phyloP scores from a whole-genome alignment of 2,797 vertebrate species.

The Notolabrus celidotus region DNA sequence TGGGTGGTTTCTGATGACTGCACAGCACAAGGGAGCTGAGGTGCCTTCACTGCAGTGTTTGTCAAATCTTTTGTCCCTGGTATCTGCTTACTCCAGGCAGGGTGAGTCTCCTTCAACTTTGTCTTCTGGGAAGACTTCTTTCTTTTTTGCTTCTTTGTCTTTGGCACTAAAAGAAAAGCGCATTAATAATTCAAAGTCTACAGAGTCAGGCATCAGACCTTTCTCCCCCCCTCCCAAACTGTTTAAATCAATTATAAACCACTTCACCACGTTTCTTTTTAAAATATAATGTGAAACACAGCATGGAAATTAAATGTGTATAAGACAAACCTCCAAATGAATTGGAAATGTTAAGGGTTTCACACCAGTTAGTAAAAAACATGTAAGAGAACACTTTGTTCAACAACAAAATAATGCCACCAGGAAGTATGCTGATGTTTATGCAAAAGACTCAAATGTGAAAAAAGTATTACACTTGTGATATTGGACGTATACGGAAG shows the following conservation, averaged over 20 bases:
- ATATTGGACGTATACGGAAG: no score
- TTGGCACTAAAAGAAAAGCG: slow-evolving; percentile 81
- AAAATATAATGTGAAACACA: neutral
- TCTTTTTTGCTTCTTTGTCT: slow-evolving; percentile 77
- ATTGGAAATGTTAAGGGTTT: no score
- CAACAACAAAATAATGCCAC: no score
- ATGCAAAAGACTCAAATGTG: no score
- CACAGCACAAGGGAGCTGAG: slow-evolving; percentile 32
- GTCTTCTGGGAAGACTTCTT: slow-evolving; percentile 42
- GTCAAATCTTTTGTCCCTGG: slow-evolving; percentile 52
- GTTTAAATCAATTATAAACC: neutral
- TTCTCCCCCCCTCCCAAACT: neutral
- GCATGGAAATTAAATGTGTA: no score
- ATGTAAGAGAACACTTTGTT: no score
- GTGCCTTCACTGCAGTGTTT: slow-evolving; percentile 25
- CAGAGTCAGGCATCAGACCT: neutral
- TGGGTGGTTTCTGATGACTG: slow-evolving; percentile 37
- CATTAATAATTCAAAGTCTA: slow-evolving; percentile 29
- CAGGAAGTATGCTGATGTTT: no score
- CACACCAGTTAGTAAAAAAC: no score
- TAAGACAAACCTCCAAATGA: no score
- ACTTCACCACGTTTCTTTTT: neutral
- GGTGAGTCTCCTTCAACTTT: slow-evolving; percentile 56
- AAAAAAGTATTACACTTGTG: no score
- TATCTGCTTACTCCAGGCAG: slow-evolving; percentile 46